phyloP scores from a whole-genome alignment of 2,797 vertebrate species.

The Acanthurus lineatus region DNA sequence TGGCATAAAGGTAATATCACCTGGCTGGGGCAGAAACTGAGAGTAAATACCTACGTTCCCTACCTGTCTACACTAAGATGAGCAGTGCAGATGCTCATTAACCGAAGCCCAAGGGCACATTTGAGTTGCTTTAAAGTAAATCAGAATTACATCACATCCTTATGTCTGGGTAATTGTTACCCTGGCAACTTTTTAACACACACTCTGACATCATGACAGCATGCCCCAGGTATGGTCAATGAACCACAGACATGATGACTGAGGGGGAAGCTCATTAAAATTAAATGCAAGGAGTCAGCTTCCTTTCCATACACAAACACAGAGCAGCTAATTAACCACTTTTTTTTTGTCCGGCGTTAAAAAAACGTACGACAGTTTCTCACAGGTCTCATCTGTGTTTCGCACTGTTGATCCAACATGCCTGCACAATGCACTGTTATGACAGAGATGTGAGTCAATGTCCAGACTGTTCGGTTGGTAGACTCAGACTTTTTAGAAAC shows the following conservation, averaged over 20 bases:
- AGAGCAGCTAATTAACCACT: conserved; percentile 28
- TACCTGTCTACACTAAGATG: background rate
- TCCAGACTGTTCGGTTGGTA: conserved; percentile 7
- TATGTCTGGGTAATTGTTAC: conserved; percentile 45
- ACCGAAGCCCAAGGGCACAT: conserved; percentile 18
- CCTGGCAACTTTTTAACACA: conserved; percentile 63
- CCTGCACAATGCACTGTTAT: conserved; percentile 14
- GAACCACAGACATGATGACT: conserved; percentile 69
- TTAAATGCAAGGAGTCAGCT: conserved; percentile 46
- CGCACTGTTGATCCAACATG: conserved; percentile 1
- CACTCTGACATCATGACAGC: conserved; percentile 57
- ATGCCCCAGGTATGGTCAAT: conserved; percentile 70
- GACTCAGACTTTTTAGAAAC: conserved; percentile 17
- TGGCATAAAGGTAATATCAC: background rate
- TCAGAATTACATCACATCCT: conserved; percentile 48
- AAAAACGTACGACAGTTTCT: conserved; percentile 31
- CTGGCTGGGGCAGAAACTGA: background rate
- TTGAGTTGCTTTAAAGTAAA: conserved; percentile 19
- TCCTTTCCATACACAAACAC: conserved; percentile 47
- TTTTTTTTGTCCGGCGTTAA: conserved; percentile 20
- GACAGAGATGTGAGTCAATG: conserved; percentile 62
- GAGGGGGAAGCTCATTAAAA: conserved; percentile 69
- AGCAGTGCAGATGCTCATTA: conserved; percentile 14
- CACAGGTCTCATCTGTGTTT: conserved; percentile 9
- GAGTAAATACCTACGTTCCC: background rate